Evolutionary conservation across 2,888 invertebrate genomes (phyloP).

Genomic region (Aphodius sticticus): DNA sequence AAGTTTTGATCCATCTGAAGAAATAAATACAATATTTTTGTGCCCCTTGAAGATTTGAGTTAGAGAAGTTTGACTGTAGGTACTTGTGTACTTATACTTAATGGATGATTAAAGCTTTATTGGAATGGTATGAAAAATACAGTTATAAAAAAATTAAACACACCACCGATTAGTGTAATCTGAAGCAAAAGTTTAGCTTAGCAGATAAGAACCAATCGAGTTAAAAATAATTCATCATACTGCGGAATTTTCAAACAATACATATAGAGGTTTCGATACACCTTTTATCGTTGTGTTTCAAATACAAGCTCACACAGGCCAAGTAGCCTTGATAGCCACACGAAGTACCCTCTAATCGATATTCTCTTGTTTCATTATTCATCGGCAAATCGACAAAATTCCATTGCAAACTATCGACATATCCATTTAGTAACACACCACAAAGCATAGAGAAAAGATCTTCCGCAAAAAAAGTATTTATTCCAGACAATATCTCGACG

Average conservation of each 20-base stretch:
- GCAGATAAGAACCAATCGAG: background rate
- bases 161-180: too few relatives aligned
- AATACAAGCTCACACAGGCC: background rate
- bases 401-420: background rate
- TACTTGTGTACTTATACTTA: too few relatives aligned
- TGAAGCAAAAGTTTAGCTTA: too few relatives aligned
- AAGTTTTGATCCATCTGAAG: too few relatives aligned
- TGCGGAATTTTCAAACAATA: background rate
- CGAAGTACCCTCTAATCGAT: slow-evolving; percentile 4
- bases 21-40: too few relatives aligned
- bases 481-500: too few relatives aligned
- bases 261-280: background rate
- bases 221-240: background rate
- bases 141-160: too few relatives aligned
- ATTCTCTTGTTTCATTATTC: background rate
- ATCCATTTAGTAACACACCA: background rate
- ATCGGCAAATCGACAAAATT: background rate
- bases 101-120: too few relatives aligned
- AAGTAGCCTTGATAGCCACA: background rate
- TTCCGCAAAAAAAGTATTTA: background rate
- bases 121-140: too few relatives aligned
- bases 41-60: too few relatives aligned
- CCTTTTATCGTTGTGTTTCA: background rate
- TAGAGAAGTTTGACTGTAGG: too few relatives aligned
- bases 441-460: background rate